Evolutionary conservation across 2,888 invertebrate genomes (phyloP).

Genomic region (Leistus spinibarbis): DNA sequence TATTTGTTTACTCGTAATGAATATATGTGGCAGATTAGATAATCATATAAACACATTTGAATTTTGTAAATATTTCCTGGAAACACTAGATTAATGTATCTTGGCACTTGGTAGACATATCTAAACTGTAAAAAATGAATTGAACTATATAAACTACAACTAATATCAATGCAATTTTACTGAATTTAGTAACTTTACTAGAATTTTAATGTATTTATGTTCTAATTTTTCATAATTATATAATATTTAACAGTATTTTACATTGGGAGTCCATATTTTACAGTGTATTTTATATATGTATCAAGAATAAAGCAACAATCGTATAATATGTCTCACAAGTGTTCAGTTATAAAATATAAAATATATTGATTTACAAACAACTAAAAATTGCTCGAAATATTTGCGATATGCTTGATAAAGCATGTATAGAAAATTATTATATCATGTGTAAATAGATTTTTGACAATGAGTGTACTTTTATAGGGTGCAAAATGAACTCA

Average conservation of each 20-base stretch:
- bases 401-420: too few species aligned
- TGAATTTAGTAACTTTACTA: too few species aligned
- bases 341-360: background rate
- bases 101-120: background rate
- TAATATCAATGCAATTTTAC: too few species aligned
- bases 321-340: too few species aligned
- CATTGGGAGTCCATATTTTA: background rate
- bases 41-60: background rate
- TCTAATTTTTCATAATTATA: slow-evolving; percentile 17
- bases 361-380: too few species aligned
- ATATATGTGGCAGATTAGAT: background rate
- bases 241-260: slow-evolving; percentile 13
- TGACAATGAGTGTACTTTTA: slow-evolving; percentile 23
- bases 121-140: too few species aligned
- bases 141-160: too few species aligned
- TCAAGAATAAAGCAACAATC: too few species aligned
- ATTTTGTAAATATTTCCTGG: background rate
- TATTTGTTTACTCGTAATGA: slow-evolving; percentile 11
- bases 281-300: too few species aligned
- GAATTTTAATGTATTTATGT: too few species aligned
- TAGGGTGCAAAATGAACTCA: slow-evolving; percentile 21
- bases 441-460: background rate
- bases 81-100: background rate
- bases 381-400: too few species aligned
- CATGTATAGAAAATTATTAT: too few species aligned